Percentiles rank a stretch among this genome's conserved stretches.
Evolutionary conservation across 2,797 vertebrate species (phyloP).

Genomic region (Hipposideros larvatus): DNA sequence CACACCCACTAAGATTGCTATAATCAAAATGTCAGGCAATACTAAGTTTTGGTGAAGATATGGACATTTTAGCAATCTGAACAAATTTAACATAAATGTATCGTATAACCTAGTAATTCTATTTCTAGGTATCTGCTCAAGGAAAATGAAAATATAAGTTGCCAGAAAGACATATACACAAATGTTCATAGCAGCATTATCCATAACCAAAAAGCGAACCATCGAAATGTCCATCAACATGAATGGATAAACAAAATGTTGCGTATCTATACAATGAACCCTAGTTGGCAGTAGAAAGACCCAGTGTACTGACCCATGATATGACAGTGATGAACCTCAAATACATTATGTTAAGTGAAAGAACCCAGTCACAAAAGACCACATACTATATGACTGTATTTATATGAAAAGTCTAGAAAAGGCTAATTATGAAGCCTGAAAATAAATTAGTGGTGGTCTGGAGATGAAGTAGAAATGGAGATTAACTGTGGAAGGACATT

Average conservation of each 20-base stretch:
- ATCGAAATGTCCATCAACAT: not conserved
- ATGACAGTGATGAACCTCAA: not conserved
- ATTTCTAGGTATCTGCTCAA: not conserved
- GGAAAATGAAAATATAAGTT: not conserved
- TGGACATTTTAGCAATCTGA: not conserved
- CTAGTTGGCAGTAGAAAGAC: not conserved
- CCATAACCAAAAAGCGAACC: not conserved
- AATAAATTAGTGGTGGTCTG: not conserved
- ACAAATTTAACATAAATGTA: not conserved
- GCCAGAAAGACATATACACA: not conserved
- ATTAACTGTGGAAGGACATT: not conserved
- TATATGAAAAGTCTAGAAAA: not conserved
- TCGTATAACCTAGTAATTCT: not conserved
- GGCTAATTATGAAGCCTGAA: not conserved
- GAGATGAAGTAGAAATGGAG: not conserved
- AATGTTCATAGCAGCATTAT: not conserved
- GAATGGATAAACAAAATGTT: not conserved
- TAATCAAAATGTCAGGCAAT: not conserved
- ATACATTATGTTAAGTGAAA: not conserved
- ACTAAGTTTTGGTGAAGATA: not conserved
- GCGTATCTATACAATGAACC: too few relatives aligned
- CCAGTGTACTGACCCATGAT: too few relatives aligned
- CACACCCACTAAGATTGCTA: not conserved
- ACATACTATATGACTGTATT: rapidly evolving
- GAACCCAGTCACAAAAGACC: not conserved